phyloP scores from a whole-genome alignment of 2,888 invertebrate genomes.

The Matsumyia berberina region DNA sequence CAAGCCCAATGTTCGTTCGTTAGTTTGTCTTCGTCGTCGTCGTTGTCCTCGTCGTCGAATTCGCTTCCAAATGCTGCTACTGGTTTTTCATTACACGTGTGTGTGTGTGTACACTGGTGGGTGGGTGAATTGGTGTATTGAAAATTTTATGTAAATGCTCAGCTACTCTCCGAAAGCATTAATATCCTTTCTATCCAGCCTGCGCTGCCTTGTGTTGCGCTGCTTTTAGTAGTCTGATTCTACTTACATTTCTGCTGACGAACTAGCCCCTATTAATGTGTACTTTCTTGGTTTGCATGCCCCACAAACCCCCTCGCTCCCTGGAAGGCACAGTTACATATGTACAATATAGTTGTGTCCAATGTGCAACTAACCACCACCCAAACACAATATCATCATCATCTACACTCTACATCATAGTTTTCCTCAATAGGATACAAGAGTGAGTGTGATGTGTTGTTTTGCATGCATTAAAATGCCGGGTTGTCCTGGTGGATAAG shows the following conservation, averaged over 20 bases:
- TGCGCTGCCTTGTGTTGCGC: constrained; percentile 39
- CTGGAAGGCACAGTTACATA: constrained; percentile 32
- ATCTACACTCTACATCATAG: constrained; percentile 73
- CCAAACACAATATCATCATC: constrained; percentile 75
- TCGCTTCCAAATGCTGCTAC: constrained; percentile 64
- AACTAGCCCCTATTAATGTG: constrained; percentile 78
- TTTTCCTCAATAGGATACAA: constrained; percentile 66
- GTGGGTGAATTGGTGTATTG: constrained; percentile 50
- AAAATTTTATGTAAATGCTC: constrained; percentile 74
- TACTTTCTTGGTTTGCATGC: constrained; percentile 63
- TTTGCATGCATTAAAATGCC: constrained; percentile 76
- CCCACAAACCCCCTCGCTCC: constrained; percentile 19
- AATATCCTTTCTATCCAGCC: constrained; percentile 71
- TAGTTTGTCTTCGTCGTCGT: constrained; percentile 43
- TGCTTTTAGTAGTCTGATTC: constrained; percentile 67
- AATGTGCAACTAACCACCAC: constrained; percentile 75
- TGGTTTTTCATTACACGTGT: constrained; percentile 15
- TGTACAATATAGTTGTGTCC: constrained; percentile 61
- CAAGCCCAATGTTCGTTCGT: constrained; percentile 68
- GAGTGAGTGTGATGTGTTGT: constrained; percentile 74
- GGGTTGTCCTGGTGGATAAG: constrained; percentile 72
- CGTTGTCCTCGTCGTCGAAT: constrained; percentile 7
- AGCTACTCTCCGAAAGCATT: constrained; percentile 67
- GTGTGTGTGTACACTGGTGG: not conserved
- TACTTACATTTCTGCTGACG: constrained; percentile 79